Evolutionary conservation across 2,113 vertebrate species (phyloP), one percentile per base, ranked within the genome.

Genomic region (Callithrix jacchus): DNA sequence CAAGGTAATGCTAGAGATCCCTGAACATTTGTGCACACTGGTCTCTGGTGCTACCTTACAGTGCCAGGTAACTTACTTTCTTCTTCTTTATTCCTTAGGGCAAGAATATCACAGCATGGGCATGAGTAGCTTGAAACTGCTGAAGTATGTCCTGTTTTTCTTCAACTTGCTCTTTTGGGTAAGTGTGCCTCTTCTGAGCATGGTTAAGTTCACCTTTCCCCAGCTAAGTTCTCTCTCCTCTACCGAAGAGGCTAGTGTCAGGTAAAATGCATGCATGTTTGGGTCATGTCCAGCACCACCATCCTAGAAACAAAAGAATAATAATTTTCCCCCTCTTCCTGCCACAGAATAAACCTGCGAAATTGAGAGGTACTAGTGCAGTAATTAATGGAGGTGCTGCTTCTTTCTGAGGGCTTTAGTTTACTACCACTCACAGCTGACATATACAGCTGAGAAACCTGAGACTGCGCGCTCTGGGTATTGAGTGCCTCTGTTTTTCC

Each of bases 131-230:
- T 87, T 98, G 77, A 97, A 97, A 93, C 21, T 97, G 32, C 95
- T 98, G 91, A 98, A 98, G 42, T 98, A 98, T 90, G 79, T 98
- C 56, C 95, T 98, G 61, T 98, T 98, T 96, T 89, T 86, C 89
- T 98, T 98, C 97, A 98, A 98, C 84, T 93, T 98, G 77, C 64
- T 98, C 40, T 98, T 98, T 94, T 98, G 98, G 98, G 98, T 98
- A 98, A 98, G 98, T 97, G 9, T 66, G 3, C 84, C 32, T 94
- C 71, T 84, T 88, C 20, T 90, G 71, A 86, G 9, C 4, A 37
- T 66, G 37, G 5, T 16, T 85, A 30, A 82, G 85, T 32, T 83
- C 76, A 56, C 12, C 6, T 32, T 6, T 5, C 5, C 40, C 14
- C 13, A 58, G 13, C 16, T 90, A 47, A 52, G 18, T 6, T 90